Base-by-base conservation (phyloP, 2,113 vertebrate species). In the Sylvilagus bachmani region DNA sequence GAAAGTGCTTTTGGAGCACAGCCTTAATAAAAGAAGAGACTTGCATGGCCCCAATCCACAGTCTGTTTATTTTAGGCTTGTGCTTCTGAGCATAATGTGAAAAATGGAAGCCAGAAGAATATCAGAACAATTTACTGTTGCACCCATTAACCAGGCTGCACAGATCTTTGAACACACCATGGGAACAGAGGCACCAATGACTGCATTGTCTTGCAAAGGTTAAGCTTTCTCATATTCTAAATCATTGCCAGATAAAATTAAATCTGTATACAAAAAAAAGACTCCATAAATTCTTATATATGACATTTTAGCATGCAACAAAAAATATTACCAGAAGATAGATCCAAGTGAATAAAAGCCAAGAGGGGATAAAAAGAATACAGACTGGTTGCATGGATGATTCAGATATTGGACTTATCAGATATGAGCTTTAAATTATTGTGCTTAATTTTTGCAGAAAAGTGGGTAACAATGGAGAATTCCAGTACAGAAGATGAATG, bases 1-100 rank as follows among this genome's bases (percentile, higher is more conserved):
- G 13, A 90, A 93, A 74, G 77, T 73, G 36, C 71, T 96, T 91
- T 62, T 81, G 92, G 87, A 96, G 33, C n/a, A n/a, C n/a, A 97
- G 77, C 77, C 91, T 24, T 6, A 7, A 29, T 49, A 82, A 90
- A 67, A 89, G n/a, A 95, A 89, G 78, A 89, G 71, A 79, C 51
- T 61, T 31, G 25, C 70, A 49, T 66, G 10, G 38, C 33, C 11
- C 16, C 38, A 44, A 78, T 69, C 90, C 89, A 53, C 8, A 49
- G 10, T 64, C 31, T 78, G 29, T 95, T 91, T 67, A 89, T 70
- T 93, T 84, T 79, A 62, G 7, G 10, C 33, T 73, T 95, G 11
- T 36, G 75, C 90, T 79, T 91, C 74, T 83, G 36, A 90, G 55
- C 11, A 6, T 7, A 74, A 24, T 78, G 6, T 94, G 27, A 85